A percentile compares a stretch with the other conserved stretches of the same genome.
Evolutionary conservation across 92 coral and sea anemone genomes (phyloP).

Genomic region (Siderastrea siderea): DNA sequence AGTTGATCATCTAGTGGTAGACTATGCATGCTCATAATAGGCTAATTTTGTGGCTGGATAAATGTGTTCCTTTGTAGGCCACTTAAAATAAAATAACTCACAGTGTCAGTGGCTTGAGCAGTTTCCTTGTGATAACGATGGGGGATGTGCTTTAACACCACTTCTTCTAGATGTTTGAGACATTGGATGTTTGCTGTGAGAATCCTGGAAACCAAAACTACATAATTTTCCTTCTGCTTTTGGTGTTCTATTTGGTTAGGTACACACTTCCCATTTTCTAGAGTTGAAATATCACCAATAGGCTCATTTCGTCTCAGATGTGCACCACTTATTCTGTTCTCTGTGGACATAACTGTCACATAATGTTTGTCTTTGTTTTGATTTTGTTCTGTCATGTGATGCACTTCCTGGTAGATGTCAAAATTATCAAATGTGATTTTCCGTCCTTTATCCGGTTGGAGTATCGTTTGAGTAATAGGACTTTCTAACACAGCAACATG

Average conservation of each 20-base stretch:
- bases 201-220: no score
- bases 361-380: constrained; percentile 75
- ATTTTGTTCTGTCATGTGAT: constrained; percentile 64
- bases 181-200: no score
- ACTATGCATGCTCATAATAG: no score
- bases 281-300: constrained; percentile 3
- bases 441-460: constrained; percentile 70
- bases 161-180: constrained; percentile 30
- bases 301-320: constrained; percentile 39
- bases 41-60: no score
- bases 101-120: constrained; percentile 47
- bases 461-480: no score
- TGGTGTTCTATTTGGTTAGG: constrained; percentile 56
- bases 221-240: constrained; percentile 68
- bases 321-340: constrained; percentile 71
- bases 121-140: constrained; percentile 29
- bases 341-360: constrained; percentile 62
- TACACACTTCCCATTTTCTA: constrained; percentile 47
- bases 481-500: no score
- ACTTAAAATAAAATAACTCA: neutral
- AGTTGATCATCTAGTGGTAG: no score
- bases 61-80: no score
- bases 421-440: constrained; percentile 79
- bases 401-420: constrained; percentile 71
- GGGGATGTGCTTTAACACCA: constrained; percentile 19